Conservation (phyloP, 1,140 invertebrate species). For the Drosophila lowei region DNA sequence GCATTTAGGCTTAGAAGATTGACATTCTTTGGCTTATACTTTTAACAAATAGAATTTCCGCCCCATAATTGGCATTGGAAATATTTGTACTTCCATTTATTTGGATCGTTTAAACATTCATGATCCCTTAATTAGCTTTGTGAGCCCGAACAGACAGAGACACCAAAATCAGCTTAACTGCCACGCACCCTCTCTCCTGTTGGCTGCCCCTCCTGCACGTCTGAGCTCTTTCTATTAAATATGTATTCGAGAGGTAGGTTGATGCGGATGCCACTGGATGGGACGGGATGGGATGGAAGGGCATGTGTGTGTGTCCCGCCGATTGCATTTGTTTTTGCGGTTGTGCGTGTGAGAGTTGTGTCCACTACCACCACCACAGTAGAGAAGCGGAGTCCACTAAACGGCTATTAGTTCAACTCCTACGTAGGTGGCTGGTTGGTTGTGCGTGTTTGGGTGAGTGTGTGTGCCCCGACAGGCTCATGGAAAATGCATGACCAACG, state of each 20-base stretch:
- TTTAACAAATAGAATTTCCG: too few relatives aligned
- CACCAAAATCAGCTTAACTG: slow-evolving; percentile 51
- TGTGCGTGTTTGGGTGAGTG: slow-evolving; percentile 8
- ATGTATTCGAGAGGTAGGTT: slow-evolving; percentile 31
- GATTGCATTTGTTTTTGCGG: slow-evolving; percentile 47
- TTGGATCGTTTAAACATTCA: slow-evolving; percentile 39
- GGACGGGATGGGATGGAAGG: background rate
- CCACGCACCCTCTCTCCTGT: background rate
- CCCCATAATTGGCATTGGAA: background rate
- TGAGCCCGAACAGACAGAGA: slow-evolving; percentile 25
- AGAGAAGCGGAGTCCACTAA: slow-evolving; percentile 55
- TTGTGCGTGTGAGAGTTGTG: slow-evolving; percentile 26
- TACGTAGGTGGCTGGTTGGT: background rate
- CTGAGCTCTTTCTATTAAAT: slow-evolving; percentile 57
- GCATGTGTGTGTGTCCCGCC: slow-evolving; percentile 10
- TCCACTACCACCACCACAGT: background rate
- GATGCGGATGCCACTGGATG: background rate
- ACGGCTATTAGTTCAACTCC: slow-evolving; percentile 68
- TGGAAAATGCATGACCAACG: slow-evolving; percentile 73
- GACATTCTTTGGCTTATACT: too few relatives aligned
- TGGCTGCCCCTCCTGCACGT: slow-evolving; percentile 16
- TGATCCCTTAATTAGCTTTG: slow-evolving; percentile 50
- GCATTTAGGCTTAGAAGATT: too few relatives aligned
- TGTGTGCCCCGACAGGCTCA: slow-evolving; percentile 36
- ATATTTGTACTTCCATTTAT: slow-evolving; percentile 9